phyloP scores from a whole-genome alignment of 1,140 invertebrate genomes.

The Limonius californicus region DNA sequence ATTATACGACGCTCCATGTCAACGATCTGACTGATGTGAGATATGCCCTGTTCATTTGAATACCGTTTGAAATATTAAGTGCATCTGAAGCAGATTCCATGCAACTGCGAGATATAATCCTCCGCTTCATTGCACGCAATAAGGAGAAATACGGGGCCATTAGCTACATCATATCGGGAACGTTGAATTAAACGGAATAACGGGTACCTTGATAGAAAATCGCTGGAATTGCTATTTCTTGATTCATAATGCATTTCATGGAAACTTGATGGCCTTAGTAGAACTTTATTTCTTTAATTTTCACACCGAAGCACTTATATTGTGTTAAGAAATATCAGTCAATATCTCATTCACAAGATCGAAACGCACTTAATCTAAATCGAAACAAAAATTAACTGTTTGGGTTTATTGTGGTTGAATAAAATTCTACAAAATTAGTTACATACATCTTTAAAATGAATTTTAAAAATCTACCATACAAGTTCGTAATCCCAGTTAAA shows the following conservation, averaged over 20 bases:
- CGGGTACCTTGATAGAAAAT: neutral
- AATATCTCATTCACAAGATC: no score
- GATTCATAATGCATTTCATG: neutral
- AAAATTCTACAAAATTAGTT: no score
- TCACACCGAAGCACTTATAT: no score
- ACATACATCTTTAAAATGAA: no score
- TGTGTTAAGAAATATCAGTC: no score
- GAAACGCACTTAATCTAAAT: no score
- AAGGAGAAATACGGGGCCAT: neutral
- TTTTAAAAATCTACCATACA: no score
- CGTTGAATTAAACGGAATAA: neutral
- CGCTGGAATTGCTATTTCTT: neutral
- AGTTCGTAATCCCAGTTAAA: no score
- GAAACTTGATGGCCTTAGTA: no score
- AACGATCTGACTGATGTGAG: conserved; percentile 37
- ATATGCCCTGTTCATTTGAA: conserved; percentile 37
- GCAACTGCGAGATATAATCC: conserved; percentile 10
- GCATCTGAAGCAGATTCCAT: conserved; percentile 4
- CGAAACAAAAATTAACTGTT: no score
- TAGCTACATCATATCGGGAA: neutral
- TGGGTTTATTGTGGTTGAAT: no score
- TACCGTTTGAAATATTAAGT: conserved; percentile 28
- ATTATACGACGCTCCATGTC: conserved; percentile 34
- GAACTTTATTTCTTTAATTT: no score
- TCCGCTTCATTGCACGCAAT: neutral